Base-by-base conservation (phyloP, 2,888 invertebrate species). In the Nasonia oneida region DNA sequence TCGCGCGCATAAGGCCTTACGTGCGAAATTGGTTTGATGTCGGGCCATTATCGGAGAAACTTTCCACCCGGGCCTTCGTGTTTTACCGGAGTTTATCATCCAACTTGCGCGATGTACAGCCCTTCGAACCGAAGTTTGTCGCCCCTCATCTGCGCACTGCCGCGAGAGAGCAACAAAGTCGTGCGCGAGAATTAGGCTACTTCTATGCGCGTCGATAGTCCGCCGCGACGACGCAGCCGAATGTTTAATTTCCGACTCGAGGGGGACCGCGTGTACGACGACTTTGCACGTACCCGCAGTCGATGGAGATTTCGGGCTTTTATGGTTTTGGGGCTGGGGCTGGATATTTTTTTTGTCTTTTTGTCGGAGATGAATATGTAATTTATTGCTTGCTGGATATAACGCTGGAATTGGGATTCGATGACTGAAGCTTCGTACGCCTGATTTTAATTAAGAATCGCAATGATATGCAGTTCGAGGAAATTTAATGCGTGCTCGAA, bases 31-130 rank as follows among this genome's bases (percentile, higher is more conserved):
- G 90, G 89, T 88, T 91, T 89, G 89, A 91, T 90, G 91, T 89
- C 89, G 89, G 39, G 89, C 90, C 90, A 91, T 91, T 92, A 91
- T 91, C 90, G 90, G 90, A 89, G 91, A 92, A 92, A 92, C 90
- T 92, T 91, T 89, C 53, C 74, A 29, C 70, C 47, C 89, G 90
- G 89, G 84, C 88, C 88, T 89, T 90, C 90, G 90, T 90, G 90
- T 90, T 91, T 91, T 90, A 90, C 89, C 88, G 89, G 89, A 90
- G 90, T 91, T 91, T 90, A 91, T 91, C 91, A 91, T 89, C 90
- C 88, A 85, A 88, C 83, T 87, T 85, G 77, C 77, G 74, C 84
- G 87, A 67, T 86, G 61, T 82, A 70, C 61, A 47, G 39, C 79
- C 81, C 75, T 75, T 81, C 50, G 73, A 71, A 70, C 74, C n/a